Evolutionary conservation across 2,888 invertebrate species (phyloP), one percentile per base, ranked within the genome.

Genomic region (Chouioia cunea): DNA sequence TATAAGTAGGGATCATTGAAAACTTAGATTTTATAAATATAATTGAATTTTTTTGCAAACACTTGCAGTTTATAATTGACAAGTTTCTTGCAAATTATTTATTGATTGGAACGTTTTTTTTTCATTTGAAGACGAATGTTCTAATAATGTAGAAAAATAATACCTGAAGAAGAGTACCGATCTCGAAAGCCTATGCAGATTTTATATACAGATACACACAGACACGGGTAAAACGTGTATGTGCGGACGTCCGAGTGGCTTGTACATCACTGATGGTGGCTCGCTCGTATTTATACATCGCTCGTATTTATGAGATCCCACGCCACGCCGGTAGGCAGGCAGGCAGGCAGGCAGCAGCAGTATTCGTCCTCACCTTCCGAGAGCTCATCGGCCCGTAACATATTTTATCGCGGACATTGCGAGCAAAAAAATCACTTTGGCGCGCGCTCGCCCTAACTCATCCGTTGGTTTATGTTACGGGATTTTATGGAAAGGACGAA

Each of bases 331-430:
- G 43, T 18, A 43, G 16, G 57, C 43, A 46, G n/a, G n/a, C n/a
- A n/a, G n/a, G n/a, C 22, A 22, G 46, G 46, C 48, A 27, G n/a
- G 47, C 54, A 60, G 50, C 56, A 52, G 46, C 23, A 64, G 52
- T 58, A 63, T 64, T 67, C 58, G 65, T 70, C 70, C 62, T 56
- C 70, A 65, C 66, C 67, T 64, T 63, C 47, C 36, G 36, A 36
- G 36, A 36, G 36, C 36, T 36, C 36, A 36, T 15, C 54, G 15
- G 36, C 58, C 22, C 16, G 63, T 62, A 66, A 66, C 63, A 58
- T 71, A 71, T 71, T 63, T 71, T 71, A 71, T 71, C 71, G 58
- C 60, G 48, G 53, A 50, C 56, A 44, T n/a, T n/a, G n/a, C n/a
- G n/a, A 36, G 10, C 12, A 47, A 70, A 65, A 68, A 70, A 65